Conservation (phyloP, 2,113 vertebrate species). For the Mus musculus region DNA sequence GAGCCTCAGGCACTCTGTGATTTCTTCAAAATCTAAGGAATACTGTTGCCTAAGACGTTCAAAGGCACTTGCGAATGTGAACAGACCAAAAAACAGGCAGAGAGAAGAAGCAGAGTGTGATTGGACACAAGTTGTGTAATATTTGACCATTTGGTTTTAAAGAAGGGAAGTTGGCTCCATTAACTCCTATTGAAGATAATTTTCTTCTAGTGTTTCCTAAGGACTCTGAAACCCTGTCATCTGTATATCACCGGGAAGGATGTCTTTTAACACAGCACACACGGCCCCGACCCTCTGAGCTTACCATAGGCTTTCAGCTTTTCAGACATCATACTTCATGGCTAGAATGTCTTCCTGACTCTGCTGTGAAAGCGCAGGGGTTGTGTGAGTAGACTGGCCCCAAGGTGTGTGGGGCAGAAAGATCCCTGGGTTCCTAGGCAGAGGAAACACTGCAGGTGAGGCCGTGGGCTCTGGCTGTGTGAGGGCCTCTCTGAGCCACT, state of each 20-base stretch:
- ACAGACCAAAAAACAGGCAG: conserved; percentile 43
- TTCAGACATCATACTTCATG: background rate
- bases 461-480: background rate
- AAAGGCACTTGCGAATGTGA: conserved; percentile 61
- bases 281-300: background rate
- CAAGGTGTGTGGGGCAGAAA: background rate
- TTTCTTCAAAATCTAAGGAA: conserved; percentile 59
- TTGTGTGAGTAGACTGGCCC: background rate
- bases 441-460: background rate
- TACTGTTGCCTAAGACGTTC: conserved; percentile 65
- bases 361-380: background rate
- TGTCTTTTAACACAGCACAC: background rate
- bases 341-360: background rate
- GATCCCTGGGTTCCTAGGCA: fast-evolving
- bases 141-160: conserved; percentile 30
- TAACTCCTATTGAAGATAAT: background rate
- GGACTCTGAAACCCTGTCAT: background rate
- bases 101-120: conserved; percentile 14
- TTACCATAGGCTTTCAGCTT: background rate
- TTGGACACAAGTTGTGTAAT: background rate
- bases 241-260: background rate
- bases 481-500: background rate
- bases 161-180: background rate
- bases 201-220: conserved; percentile 7
- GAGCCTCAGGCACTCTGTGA: background rate